Conservation (phyloP, 2,888 invertebrate genomes). For the Parthenolecanium corni region DNA sequence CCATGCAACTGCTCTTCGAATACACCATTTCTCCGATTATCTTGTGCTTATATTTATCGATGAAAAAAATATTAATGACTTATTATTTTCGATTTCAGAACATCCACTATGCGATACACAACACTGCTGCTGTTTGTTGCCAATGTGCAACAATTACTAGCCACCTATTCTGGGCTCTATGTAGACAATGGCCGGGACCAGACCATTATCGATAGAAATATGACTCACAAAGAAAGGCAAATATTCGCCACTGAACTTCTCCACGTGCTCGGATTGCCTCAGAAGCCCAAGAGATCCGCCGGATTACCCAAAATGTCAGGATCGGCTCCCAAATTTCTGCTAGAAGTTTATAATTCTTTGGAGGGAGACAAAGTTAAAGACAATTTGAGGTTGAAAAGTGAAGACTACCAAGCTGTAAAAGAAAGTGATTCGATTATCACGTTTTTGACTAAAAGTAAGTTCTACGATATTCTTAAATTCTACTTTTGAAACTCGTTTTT, state of each 20-base stretch:
- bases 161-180: slow-evolving; percentile 51
- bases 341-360: slow-evolving; percentile 76
- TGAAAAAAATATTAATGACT: too few species aligned
- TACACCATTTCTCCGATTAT: too few species aligned
- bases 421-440: slow-evolving; percentile 93
- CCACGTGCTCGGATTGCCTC: slow-evolving; percentile 73
- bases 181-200: slow-evolving; percentile 79
- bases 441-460: slow-evolving; percentile 78
- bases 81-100: too few species aligned
- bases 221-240: slow-evolving; percentile 62
- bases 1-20: too few species aligned
- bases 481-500: too few species aligned
- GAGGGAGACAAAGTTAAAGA: slow-evolving; percentile 33
- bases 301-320: slow-evolving; percentile 37
- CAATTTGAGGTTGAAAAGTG: slow-evolving; percentile 61
- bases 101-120: neutral
- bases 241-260: slow-evolving; percentile 83
- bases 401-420: slow-evolving; percentile 71
- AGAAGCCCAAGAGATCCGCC: slow-evolving; percentile 49
- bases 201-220: slow-evolving; percentile 64
- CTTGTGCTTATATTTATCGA: too few species aligned
- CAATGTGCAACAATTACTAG: neutral
- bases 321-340: slow-evolving; percentile 76
- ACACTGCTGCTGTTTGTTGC: neutral
- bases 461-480: too few species aligned